These are phyloP conservation scores for Xenopus laevis DNA, from an alignment of 2,113 vertebrate genomes.

Conservation along the genomic window DNA sequence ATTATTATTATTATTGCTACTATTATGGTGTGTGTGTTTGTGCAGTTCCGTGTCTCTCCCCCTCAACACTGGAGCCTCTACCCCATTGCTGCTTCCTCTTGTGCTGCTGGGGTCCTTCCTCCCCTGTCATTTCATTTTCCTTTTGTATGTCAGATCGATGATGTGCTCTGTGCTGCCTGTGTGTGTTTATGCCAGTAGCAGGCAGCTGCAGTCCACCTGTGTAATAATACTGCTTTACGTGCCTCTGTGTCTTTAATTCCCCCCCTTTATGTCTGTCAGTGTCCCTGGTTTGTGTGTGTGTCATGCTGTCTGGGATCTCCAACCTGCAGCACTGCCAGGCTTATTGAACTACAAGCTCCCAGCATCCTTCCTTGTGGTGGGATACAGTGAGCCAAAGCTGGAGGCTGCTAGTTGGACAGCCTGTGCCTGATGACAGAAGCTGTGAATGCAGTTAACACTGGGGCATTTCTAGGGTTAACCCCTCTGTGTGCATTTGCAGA, in stretches of 20 bases:
- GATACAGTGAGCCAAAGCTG: too few relatives aligned
- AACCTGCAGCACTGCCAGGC: neutral
- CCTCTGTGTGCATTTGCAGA: slow-evolving; percentile 2
- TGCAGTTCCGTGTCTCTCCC: neutral
- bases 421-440: neutral
- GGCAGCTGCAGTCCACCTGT: slow-evolving; percentile 3
- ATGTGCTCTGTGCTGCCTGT: neutral
- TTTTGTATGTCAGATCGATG: neutral
- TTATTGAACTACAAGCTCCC: too few relatives aligned
- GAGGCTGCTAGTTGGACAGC: too few relatives aligned
- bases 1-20: slow-evolving; percentile 44
- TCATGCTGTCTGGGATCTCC: neutral
- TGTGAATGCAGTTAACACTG: neutral
- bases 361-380: too few relatives aligned
- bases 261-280: slow-evolving; percentile 24
- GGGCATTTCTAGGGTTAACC: slow-evolving; percentile 28
- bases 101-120: neutral
- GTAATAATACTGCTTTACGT: neutral
- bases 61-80: slow-evolving; percentile 7
- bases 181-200: neutral
- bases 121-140: neutral
- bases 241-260: neutral
- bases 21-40: slow-evolving; percentile 42
- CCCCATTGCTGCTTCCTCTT: too few relatives aligned
- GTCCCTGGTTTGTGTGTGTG: neutral